Evolutionary conservation across 2,888 invertebrate species (phyloP).

Genomic region (Thecocarcelia acutangulata): DNA sequence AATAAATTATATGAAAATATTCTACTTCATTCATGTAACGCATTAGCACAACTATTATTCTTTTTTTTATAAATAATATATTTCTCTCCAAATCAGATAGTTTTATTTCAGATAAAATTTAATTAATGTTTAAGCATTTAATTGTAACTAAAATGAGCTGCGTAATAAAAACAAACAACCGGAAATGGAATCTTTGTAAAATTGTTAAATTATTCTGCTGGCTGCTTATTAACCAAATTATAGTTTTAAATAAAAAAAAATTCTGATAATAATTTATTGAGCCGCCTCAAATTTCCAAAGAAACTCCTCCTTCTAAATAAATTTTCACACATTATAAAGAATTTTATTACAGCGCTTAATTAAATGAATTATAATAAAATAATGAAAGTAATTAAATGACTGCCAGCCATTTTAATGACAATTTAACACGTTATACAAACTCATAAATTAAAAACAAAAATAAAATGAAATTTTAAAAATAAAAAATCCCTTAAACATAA

Average conservation of each 20-base stretch:
- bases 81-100: no score
- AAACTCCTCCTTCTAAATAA: conserved; percentile 6
- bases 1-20: no score
- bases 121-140: neutral
- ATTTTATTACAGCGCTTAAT: conserved; percentile 33
- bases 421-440: conserved; percentile 68
- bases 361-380: conserved; percentile 26
- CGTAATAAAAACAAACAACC: neutral
- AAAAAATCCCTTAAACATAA: conserved; percentile 32
- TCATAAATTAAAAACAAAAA: conserved; percentile 70
- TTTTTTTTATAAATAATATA: no score
- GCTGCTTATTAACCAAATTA: neutral
- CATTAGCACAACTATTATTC: no score
- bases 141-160: conserved; percentile 1
- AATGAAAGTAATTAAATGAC: conserved; percentile 67
- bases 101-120: conserved; percentile 32
- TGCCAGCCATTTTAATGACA: conserved; percentile 62
- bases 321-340: conserved; percentile 39
- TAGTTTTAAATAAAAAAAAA: neutral
- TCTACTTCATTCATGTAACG: no score
- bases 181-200: no score
- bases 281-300: conserved; percentile 1
- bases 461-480: conserved; percentile 2
- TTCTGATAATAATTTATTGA: neutral
- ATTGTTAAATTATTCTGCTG: no score